A percentile compares a stretch with the other conserved stretches of the same genome.
These are phyloP conservation scores for Pogonocherus hispidulus DNA, from an alignment of 2,888 invertebrate species.

Conservation along the genomic window DNA sequence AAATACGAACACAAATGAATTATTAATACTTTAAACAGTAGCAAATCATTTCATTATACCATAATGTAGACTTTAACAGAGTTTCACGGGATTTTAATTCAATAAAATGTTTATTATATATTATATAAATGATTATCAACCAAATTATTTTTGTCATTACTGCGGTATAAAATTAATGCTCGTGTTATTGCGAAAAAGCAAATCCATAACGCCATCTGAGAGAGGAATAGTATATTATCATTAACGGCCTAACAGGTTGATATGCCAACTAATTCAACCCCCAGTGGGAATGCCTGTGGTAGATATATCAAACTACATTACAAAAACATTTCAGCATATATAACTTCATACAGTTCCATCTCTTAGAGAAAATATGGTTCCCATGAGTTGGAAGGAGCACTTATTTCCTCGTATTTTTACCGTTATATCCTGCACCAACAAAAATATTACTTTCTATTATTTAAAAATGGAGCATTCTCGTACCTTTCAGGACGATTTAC, in stretches of 20 bases:
- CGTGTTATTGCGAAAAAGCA: neutral
- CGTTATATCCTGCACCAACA: neutral
- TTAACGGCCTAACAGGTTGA: conserved; percentile 14
- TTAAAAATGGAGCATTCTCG: neutral
- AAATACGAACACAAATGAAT: too few species aligned
- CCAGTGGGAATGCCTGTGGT: conserved; percentile 17
- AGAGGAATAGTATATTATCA: conserved; percentile 16
- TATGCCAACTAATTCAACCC: conserved; percentile 36
- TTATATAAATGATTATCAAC: neutral
- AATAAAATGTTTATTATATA: neutral
- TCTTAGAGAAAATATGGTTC: conserved; percentile 35
- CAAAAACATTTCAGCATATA: conserved; percentile 38
- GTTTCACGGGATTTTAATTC: too few species aligned
- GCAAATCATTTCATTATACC: too few species aligned
- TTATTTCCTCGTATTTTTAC: conserved; percentile 19
- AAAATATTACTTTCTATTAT: conserved; percentile 12
- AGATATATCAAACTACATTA: conserved; percentile 43
- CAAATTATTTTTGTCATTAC: neutral
- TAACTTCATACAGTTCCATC: conserved; percentile 25
- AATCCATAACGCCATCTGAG: conserved; percentile 5
- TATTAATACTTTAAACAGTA: too few species aligned
- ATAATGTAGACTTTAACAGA: too few species aligned
- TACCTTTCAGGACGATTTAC: conserved; percentile 1
- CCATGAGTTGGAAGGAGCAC: conserved; percentile 28
- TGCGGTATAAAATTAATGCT: neutral